Evolutionary conservation across 2,888 invertebrate species (phyloP).

Genomic region (Hartigia nigra): DNA sequence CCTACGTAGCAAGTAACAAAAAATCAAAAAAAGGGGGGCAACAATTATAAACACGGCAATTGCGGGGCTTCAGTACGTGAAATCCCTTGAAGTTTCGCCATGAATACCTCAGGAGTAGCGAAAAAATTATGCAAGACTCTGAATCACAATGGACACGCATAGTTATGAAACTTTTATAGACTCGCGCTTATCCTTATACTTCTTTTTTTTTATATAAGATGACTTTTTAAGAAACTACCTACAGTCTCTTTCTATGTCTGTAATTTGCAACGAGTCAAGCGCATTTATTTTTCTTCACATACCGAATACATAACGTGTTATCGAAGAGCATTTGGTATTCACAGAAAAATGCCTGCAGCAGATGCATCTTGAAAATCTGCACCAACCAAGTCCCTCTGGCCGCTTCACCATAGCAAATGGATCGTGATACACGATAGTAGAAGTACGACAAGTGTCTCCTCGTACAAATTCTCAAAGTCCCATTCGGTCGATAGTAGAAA

Average conservation of each 20-base stretch:
- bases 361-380: not conserved
- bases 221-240: too few species aligned
- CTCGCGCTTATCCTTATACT: not conserved
- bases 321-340: too few species aligned
- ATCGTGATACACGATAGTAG: not conserved
- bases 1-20: constrained; percentile 20
- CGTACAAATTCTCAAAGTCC: too few species aligned
- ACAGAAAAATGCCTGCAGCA: too few species aligned
- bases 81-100: constrained; percentile 29
- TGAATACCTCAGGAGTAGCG: not conserved
- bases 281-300: too few species aligned
- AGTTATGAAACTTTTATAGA: not conserved
- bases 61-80: constrained; percentile 43
- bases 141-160: not conserved
- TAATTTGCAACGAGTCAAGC: too few species aligned
- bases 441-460: too few species aligned
- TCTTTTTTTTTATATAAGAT: not conserved
- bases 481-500: not conserved
- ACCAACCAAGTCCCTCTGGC: not conserved
- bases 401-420: not conserved
- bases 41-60: constrained; percentile 59
- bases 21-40: constrained; percentile 35
- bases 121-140: not conserved
- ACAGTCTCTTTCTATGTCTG: too few species aligned
- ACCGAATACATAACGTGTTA: too few species aligned